phyloP scores from a whole-genome alignment of 30 jellyfish, hydroid and myxozoan genomes.

The Nemopilema nomurai region DNA sequence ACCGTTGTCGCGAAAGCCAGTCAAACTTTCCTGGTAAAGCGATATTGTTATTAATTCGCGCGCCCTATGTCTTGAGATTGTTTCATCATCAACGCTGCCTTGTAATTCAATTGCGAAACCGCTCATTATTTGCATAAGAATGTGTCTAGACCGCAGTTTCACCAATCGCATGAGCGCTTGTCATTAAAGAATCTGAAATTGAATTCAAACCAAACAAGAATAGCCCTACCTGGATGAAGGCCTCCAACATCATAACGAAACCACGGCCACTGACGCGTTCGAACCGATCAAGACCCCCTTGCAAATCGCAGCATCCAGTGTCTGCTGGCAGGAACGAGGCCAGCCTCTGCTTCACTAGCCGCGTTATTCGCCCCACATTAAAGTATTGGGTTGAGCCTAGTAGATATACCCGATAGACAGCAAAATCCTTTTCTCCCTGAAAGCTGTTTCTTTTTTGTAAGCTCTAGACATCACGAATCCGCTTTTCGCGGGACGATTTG shows the following conservation, averaged over 20 bases:
- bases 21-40: not conserved
- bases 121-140: conserved; percentile 25
- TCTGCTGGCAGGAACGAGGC: too few relatives aligned
- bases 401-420: too few relatives aligned
- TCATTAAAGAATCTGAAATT: conserved; percentile 18
- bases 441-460: too few relatives aligned
- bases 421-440: too few relatives aligned
- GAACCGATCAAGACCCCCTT: not conserved
- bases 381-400: too few relatives aligned
- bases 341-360: too few relatives aligned
- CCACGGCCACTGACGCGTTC: conserved; percentile 7
- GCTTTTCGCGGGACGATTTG: too few relatives aligned
- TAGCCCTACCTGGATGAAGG: conserved; percentile 48
- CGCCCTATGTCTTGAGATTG: not conserved
- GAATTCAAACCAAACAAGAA: conserved; percentile 6
- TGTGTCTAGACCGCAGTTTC: conserved; percentile 42
- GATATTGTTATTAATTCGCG: not conserved
- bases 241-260: conserved; percentile 1
- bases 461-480: too few relatives aligned
- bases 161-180: conserved; percentile 35
- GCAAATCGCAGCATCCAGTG: not conserved
- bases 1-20: not conserved
- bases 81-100: conserved; percentile 2
- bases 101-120: conserved; percentile 10
- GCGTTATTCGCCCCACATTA: too few relatives aligned